A percentile compares a stretch with the other conserved stretches of the same genome.
Evolutionary conservation across 2,113 vertebrate genomes (phyloP).

Genomic region (Notothenia rossii): DNA sequence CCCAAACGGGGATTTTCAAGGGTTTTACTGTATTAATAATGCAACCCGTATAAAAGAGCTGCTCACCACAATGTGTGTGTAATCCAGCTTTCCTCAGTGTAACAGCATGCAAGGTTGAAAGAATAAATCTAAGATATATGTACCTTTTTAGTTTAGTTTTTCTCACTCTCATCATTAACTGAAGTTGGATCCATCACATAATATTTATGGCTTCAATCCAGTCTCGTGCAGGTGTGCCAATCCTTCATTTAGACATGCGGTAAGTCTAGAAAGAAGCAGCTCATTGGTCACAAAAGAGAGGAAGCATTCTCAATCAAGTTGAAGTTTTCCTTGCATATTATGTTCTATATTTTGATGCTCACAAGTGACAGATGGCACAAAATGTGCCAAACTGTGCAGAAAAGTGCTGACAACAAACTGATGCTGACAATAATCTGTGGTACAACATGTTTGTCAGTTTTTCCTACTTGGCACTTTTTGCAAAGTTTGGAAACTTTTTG

Average conservation of each 20-base stretch:
- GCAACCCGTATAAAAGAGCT: background rate
- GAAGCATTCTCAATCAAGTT: slow-evolving; percentile 36
- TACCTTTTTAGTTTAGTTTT: background rate
- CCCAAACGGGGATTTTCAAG: background rate
- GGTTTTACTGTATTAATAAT: background rate
- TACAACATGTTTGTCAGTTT: slow-evolving; percentile 48
- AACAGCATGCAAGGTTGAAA: background rate
- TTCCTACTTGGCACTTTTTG: slow-evolving; percentile 31
- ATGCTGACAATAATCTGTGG: slow-evolving; percentile 29
- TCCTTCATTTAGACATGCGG: slow-evolving; percentile 43
- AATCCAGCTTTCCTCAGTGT: slow-evolving; percentile 3
- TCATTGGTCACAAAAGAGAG: slow-evolving; percentile 47
- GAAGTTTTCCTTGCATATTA: slow-evolving; percentile 31
- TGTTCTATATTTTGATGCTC: slow-evolving; percentile 41
- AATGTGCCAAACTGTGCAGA: slow-evolving; percentile 50
- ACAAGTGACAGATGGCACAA: slow-evolving; percentile 49
- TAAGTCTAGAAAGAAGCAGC: slow-evolving; percentile 15
- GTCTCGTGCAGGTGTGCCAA: slow-evolving; percentile 25
- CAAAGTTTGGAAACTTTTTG: slow-evolving; percentile 17
- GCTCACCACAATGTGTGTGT: background rate
- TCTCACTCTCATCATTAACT: slow-evolving; percentile 45
- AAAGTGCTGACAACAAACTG: slow-evolving; percentile 57
- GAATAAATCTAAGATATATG: background rate
- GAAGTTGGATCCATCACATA: slow-evolving; percentile 39
- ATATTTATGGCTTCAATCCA: slow-evolving; percentile 33